Conservation (phyloP, 2,888 invertebrate species). For the Crioceris asparagi region DNA sequence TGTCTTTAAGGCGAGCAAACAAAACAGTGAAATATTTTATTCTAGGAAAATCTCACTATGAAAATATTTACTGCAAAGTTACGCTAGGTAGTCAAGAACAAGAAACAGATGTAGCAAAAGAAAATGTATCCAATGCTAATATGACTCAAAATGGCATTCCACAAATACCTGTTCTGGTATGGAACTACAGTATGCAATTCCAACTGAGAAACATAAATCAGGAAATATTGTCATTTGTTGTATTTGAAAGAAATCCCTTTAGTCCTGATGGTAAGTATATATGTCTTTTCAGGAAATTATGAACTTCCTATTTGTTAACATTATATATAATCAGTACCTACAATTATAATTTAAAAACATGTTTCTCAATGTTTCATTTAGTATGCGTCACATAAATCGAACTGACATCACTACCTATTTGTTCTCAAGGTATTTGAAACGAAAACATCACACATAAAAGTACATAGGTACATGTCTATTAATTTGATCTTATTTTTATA, state of each 20-base stretch:
- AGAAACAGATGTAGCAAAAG: conserved; percentile 50
- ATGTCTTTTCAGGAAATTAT: background rate
- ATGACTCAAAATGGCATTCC: conserved; percentile 29
- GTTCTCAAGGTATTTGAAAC: too few relatives aligned
- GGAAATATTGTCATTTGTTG: conserved; percentile 58
- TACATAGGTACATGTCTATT: background rate
- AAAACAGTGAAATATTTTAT: too few relatives aligned
- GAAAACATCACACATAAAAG: too few relatives aligned
- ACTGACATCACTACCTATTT: background rate
- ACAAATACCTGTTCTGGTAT: conserved; percentile 43
- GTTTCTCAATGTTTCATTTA: too few relatives aligned
- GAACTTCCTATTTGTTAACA: background rate
- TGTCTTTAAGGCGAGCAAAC: too few relatives aligned
- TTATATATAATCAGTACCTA: too few relatives aligned
- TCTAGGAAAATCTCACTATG: conserved; percentile 43
- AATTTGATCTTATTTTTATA: conserved; percentile 2
- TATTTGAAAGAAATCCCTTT: conserved; percentile 59
- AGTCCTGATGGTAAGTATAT: conserved; percentile 55
- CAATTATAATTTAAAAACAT: too few relatives aligned
- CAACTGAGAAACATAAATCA: conserved; percentile 55
- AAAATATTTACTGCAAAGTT: conserved; percentile 64
- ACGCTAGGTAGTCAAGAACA: conserved; percentile 62
- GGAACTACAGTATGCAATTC: conserved; percentile 71
- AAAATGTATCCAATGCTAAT: conserved; percentile 39
- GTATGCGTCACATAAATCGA: background rate